These are phyloP conservation scores for Crocodylus rhombifer DNA, from an alignment of 2,797 vertebrate genomes.

Conservation along the genomic window DNA sequence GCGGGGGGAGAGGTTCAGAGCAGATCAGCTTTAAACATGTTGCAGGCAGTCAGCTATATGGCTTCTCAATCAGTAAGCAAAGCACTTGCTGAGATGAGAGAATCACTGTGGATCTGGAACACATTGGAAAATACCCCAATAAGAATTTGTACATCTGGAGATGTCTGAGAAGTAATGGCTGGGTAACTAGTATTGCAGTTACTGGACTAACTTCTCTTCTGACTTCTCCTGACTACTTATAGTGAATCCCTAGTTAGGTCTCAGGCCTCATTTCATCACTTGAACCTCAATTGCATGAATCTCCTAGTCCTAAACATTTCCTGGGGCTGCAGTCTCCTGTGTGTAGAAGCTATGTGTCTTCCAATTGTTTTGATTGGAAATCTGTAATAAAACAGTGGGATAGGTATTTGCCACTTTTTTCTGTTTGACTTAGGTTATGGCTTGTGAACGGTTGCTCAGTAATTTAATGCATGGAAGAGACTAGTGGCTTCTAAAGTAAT, in stretches of 20 bases:
- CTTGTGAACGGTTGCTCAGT: not conserved
- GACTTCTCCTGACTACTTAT: not conserved
- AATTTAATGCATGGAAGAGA: not conserved
- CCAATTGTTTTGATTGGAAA: not conserved
- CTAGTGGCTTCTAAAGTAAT: not conserved
- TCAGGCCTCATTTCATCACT: not conserved
- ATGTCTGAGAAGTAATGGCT: not conserved
- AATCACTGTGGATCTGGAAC: not conserved
- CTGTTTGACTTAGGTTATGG: not conserved
- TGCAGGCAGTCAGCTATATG: not conserved
- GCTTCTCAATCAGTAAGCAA: not conserved
- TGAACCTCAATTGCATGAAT: not conserved
- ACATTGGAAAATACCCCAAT: not conserved
- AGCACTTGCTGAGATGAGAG: not conserved
- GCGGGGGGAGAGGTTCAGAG: not conserved
- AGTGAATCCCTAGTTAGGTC: not conserved
- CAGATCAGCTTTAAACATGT: not conserved
- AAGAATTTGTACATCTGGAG: not conserved
- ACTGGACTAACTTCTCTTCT: not conserved
- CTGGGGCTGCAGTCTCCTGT: not conserved
- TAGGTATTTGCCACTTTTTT: not conserved
- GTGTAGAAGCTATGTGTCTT: not conserved
- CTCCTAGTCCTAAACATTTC: not conserved
- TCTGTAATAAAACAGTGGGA: too few relatives aligned
- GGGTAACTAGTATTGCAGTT: not conserved